These are phyloP conservation scores for Cebidichthys violaceus DNA, from an alignment of 2,113 vertebrate species.

Conservation along the genomic window DNA sequence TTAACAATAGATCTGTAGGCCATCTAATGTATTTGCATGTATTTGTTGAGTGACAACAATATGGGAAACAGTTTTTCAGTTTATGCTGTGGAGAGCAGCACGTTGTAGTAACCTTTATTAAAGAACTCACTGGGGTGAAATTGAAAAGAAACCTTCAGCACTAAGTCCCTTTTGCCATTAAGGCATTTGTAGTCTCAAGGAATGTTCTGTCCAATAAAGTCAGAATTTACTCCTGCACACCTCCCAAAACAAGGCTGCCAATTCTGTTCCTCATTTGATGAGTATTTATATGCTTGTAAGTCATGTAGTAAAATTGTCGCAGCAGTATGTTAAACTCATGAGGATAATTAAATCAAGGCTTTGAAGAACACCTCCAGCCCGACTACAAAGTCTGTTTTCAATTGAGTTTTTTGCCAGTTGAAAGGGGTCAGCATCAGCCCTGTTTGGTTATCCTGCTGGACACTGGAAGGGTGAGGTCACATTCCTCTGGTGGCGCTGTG, in stretches of 20 bases:
- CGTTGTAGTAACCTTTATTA: conserved; percentile 2
- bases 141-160: conserved; percentile 14
- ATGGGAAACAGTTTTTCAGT: background rate
- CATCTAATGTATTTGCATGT: background rate
- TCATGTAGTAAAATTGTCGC: conserved; percentile 69
- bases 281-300: conserved; percentile 72
- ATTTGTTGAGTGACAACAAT: conserved; percentile 8
- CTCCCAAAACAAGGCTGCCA: conserved; percentile 35
- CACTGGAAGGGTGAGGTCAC: conserved; percentile 73
- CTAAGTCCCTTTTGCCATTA: background rate
- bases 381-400: conserved; percentile 68
- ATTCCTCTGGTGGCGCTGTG: conserved; percentile 73
- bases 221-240: conserved; percentile 28
- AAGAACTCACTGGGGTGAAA: conserved; percentile 16
- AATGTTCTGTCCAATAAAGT: conserved; percentile 25
- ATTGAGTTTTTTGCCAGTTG: conserved; percentile 47
- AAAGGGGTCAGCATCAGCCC: conserved; percentile 47
- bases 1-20: conserved; percentile 9
- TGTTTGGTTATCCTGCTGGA: conserved; percentile 72
- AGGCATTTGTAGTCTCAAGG: conserved; percentile 12
- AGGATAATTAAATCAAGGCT: conserved; percentile 64
- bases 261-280: conserved; percentile 65
- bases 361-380: conserved; percentile 63
- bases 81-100: background rate
- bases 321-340: conserved; percentile 56